Evolutionary conservation across 2,888 invertebrate species (phyloP), one percentile per base, ranked within the genome.

Genomic region (Drosophila neotestacea): DNA sequence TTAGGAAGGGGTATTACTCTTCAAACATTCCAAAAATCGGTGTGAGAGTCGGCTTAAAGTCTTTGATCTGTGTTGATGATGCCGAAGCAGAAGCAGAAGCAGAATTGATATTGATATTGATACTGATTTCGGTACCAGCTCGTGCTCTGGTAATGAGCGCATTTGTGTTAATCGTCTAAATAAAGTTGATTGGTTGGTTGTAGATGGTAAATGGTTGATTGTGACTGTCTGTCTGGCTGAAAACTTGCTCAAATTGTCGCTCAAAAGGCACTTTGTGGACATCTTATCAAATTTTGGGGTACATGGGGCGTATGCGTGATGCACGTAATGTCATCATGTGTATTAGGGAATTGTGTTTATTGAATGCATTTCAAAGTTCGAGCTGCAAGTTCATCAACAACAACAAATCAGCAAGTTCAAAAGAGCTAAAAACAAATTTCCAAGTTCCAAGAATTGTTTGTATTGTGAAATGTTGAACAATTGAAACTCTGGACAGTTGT

Each of bases 401-500:
- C 22, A 22, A 22, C 22, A 22, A 22, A 22, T 65, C 54, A 55
- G 48, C 47, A 58, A 64, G 51, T 63, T 54, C 28, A n/a, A 60
- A 47, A 68, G 50, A 51, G 48, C 58, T 13, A 28, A 34, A n/a
- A 46, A 67, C 34, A n/a, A 32, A 11, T 28, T 47, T 74, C 83
- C 74, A 52, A 62, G 80, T 47, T 74, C 83, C 74, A 52, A 62
- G 80, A 79, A 79, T 39, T 41, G 7, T 46, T 54, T 67, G 48
- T 42, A 56, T 62, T 64, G 50, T 69, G 76, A 62, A 65, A 59
- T 50, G 11, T 36, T 62, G 65, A 60, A 41, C 51, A 72, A 55
- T 68, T 68, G 61, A 51, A 60, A 28, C 62, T 46, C 28, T 52
- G 71, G 32, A 48, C 63, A 60, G 44, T 7, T 38, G 51, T 46